A percentile compares a stretch with the other conserved stretches of the same genome.
phyloP scores from a whole-genome alignment of 2,113 vertebrate genomes.

The Conger conger region DNA sequence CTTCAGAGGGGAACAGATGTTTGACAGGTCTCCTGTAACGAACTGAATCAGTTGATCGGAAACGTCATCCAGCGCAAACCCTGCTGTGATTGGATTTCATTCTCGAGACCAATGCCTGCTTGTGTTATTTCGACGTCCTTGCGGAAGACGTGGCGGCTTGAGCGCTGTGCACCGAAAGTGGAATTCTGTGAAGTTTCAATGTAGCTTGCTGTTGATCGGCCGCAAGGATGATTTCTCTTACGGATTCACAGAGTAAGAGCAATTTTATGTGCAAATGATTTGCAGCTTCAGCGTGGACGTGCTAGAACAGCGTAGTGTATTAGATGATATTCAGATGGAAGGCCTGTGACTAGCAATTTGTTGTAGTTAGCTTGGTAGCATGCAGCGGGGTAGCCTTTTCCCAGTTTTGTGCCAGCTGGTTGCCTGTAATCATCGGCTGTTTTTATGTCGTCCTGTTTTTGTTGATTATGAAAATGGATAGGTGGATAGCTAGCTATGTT shows the following conservation, averaged over 20 bases:
- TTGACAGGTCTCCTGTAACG: no score
- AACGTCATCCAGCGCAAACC: no score
- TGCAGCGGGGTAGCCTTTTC: no score
- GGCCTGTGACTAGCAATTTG: not conserved
- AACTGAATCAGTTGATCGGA: not conserved
- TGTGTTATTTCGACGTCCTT: slow-evolving; percentile 68
- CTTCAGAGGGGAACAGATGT: no score
- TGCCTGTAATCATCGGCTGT: no score
- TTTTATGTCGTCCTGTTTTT: no score
- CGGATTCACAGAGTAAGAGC: slow-evolving; percentile 88
- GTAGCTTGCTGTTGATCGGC: not conserved
- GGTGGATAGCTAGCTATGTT: no score
- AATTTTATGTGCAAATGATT: not conserved
- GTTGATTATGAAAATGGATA: no score
- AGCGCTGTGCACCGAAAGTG: slow-evolving; percentile 39
- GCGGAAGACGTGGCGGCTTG: slow-evolving; percentile 89
- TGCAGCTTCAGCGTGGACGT: not conserved
- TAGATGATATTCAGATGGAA: not conserved
- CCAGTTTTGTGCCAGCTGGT: no score
- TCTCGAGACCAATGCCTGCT: slow-evolving; percentile 45
- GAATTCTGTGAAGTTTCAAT: slow-evolving; percentile 20
- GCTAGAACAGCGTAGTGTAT: slow-evolving; percentile 9
- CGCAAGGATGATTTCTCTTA: slow-evolving; percentile 82
- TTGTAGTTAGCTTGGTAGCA: not conserved
- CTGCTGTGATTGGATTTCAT: slow-evolving; percentile 2